Base-by-base conservation (phyloP, 2,797 vertebrate species). In the Gallinago nigripennis region DNA sequence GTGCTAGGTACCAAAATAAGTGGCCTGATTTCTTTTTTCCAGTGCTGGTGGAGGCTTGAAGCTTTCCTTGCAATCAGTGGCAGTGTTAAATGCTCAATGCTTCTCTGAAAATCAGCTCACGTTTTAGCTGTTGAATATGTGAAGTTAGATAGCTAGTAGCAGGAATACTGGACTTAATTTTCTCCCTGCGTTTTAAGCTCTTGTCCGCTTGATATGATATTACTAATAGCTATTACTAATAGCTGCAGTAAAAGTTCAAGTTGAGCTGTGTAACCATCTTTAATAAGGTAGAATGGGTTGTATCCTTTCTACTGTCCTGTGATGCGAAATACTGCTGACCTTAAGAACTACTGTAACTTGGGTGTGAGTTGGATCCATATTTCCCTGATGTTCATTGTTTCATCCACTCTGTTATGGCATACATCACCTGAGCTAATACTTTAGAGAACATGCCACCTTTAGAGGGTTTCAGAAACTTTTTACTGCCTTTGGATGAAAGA, bases 401-500 rank as follows among this genome's bases (percentile, higher is more conserved):
- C 51, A 41, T 30, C 27, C 5, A 1, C 39, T 45, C 4, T 39
- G 16, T 56, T 71, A 46, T 0, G 3, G 14, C 35, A 5, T 7
- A 0, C 0, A 0, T 31, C 23, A 3, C 66, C 24, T 3, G 24
- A 56, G 27, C 28, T 28, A 16, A 11, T 3, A 0, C 7, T 51
- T 20, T 0, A 33, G 37, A 46, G 53, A 33, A 6, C 13, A 6
- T 73, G 31, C 54, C 6, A n/a, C 51, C 8, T n/a, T 30, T 5
- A 31, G 27, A 54, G 20, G 10, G 12, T 27, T 73, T 58, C 23
- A 48, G 6, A 24, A 60, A 7, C n/a, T n/a, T 9, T 6, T 27
- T 33, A 8, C n/a, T 60, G 37, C 60, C 50, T 69, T 51, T 13
- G 54, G 16, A 13, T 53, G 50, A 63, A n/a, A 21, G 37, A 33